Conservation (phyloP, 2,113 vertebrate species). For the Ascaphus truei region DNA sequence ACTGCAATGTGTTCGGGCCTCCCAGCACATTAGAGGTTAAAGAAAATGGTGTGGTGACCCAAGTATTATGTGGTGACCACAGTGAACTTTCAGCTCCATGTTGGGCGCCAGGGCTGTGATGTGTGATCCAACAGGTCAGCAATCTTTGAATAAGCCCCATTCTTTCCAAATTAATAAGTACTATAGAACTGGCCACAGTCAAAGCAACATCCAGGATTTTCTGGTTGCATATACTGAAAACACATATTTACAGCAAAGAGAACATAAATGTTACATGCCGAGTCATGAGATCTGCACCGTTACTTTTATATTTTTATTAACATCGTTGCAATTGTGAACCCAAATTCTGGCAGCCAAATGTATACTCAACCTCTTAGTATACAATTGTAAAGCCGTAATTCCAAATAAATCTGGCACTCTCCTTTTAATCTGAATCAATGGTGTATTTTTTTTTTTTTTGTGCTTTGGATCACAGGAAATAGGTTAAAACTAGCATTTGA, state of each 20-base stretch:
- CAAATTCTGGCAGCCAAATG: not conserved
- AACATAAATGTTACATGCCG: conserved; percentile 32
- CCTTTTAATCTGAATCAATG: no score
- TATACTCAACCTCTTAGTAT: not conserved
- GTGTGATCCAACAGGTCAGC: not conserved
- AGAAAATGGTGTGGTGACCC: not conserved
- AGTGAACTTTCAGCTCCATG: not conserved
- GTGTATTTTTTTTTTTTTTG: no score
- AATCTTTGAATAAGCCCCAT: not conserved
- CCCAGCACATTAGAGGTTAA: not conserved
- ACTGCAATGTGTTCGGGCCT: no score
- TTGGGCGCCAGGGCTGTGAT: not conserved
- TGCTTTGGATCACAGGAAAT: no score
- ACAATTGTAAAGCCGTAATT: conserved; percentile 8
- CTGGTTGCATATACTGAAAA: conserved; percentile 40
- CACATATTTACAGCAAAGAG: conserved; percentile 37
- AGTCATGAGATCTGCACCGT: conserved; percentile 42
- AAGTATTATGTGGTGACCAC: not conserved
- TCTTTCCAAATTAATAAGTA: conserved; percentile 40
- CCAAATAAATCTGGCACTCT: conserved; percentile 34
- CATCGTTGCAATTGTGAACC: conserved; percentile 17
- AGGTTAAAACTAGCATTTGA: no score
- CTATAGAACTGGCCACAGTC: conserved; percentile 31
- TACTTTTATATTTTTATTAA: conserved; percentile 41
- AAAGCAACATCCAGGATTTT: conserved; percentile 31